Percentiles rank a stretch among this genome's conserved stretches.
phyloP scores from a whole-genome alignment of 2,113 vertebrate genomes.

The Ondatra zibethicus region DNA sequence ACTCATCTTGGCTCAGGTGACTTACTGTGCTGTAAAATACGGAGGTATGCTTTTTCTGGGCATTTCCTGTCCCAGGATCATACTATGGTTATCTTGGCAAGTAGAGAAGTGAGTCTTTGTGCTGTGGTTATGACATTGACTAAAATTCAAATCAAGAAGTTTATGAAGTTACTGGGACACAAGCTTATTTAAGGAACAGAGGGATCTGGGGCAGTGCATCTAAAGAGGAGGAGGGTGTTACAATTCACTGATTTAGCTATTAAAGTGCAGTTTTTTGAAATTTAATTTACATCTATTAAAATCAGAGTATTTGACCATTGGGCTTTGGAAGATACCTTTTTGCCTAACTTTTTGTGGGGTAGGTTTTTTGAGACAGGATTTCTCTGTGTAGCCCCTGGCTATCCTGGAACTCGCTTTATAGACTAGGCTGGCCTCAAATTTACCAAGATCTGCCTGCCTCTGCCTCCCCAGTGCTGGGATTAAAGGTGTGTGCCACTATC shows the following conservation, averaged over 20 bases:
- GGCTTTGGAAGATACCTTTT: not conserved
- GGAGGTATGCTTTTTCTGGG: not conserved
- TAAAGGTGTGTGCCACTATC: no score
- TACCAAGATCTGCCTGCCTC: no score
- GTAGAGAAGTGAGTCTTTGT: not conserved
- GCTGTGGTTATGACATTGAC: not conserved
- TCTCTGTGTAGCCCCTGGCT: no score
- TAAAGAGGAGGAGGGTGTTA: not conserved
- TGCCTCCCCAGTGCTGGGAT: no score
- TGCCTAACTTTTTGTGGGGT: no score
- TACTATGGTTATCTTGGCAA: not conserved
- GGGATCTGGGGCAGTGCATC: not conserved
- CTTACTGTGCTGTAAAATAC: not conserved
- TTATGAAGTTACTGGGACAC: not conserved
- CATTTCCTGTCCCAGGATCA: not conserved
- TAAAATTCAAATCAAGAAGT: not conserved
- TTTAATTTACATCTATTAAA: not conserved
- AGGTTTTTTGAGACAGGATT: no score
- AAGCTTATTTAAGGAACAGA: not conserved
- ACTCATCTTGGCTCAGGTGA: not conserved
- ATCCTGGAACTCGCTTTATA: no score
- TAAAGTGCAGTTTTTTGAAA: not conserved
- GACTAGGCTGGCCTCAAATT: no score
- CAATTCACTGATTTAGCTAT: not conserved
- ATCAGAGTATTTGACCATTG: not conserved